phyloP scores from a whole-genome alignment of 2,797 vertebrate species.

The Manis javanica region DNA sequence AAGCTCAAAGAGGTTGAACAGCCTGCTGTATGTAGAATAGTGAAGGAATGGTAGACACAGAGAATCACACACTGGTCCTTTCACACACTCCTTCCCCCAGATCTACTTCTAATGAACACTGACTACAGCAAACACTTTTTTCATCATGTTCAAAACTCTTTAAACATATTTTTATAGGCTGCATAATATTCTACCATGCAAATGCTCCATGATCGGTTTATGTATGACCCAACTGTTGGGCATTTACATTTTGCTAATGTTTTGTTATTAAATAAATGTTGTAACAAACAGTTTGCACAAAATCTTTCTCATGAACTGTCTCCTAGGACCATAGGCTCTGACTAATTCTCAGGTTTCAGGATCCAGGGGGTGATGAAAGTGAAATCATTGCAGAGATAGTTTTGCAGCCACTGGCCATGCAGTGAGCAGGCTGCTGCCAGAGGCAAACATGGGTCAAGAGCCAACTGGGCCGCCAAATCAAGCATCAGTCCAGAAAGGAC shows the following conservation, averaged over 20 bases:
- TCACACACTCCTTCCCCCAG: fast-evolving
- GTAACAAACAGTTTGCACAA: background rate
- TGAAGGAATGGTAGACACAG: background rate
- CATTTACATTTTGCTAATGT: background rate
- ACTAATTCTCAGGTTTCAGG: background rate
- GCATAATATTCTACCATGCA: background rate
- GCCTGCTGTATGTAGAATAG: background rate
- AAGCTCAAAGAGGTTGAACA: background rate
- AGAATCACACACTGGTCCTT: background rate
- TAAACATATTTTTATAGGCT: background rate
- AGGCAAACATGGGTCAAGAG: background rate
- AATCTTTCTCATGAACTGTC: background rate
- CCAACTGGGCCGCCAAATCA: background rate
- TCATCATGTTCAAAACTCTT: background rate
- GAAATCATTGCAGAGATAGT: background rate
- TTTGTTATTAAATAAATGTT: background rate
- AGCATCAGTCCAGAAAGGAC: background rate
- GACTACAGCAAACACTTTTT: background rate
- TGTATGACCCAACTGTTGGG: background rate
- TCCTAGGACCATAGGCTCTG: background rate
- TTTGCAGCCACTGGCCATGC: background rate
- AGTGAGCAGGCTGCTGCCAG: background rate
- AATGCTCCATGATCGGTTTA: background rate
- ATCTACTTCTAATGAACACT: background rate
- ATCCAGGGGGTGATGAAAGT: background rate